Evolutionary conservation across 2,113 vertebrate species (phyloP), one percentile per base, ranked within the genome.

Genomic region (Pelusios castaneus): DNA sequence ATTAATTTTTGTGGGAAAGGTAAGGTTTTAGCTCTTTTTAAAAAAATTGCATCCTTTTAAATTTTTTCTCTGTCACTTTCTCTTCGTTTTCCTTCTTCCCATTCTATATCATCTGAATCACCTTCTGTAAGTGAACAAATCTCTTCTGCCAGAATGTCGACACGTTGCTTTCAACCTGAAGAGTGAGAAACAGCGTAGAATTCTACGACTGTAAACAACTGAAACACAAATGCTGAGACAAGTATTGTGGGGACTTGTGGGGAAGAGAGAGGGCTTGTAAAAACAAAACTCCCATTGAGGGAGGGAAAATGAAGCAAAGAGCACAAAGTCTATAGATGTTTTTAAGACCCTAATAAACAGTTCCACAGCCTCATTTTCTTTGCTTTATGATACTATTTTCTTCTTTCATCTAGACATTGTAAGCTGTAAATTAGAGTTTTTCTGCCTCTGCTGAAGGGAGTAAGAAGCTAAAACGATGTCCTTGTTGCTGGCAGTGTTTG

Each of bases 91-190:
- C 75, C 49, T 31, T 80, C 8, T 45, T 75, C 63, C 47, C 1
- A 75, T 75, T 91, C 67, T 86, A 5, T 70, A 9, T 70, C 34
- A 38, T 17, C 19, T 70, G 63, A 70, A 70, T 17, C 19, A 56
- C 78, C 63, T 88, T 51, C 76, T 76, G 80, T 84, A 81, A 79
- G 4, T 10, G 58, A 93, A 56, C 4, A 77, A 85, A 83, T 10
- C 34, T 87, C 82, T 94, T 76, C 86, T 54, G 4, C 86, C 76
- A 92, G 52, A 91, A 73, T 85, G 82, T 92, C 95, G 90, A 49
- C 70, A 83, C 70, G 91, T 91, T 0, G 1, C 2, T 89, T 91
- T 55, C 79, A 22, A 82, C 83, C 87, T 31, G 29, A 85, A 38
- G 47, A 78, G 83, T 55, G 92, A 91, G 58, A 24, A 95, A 91